Base-by-base conservation (phyloP, 2,888 invertebrate species). In the Standfussiana lucernea region DNA sequence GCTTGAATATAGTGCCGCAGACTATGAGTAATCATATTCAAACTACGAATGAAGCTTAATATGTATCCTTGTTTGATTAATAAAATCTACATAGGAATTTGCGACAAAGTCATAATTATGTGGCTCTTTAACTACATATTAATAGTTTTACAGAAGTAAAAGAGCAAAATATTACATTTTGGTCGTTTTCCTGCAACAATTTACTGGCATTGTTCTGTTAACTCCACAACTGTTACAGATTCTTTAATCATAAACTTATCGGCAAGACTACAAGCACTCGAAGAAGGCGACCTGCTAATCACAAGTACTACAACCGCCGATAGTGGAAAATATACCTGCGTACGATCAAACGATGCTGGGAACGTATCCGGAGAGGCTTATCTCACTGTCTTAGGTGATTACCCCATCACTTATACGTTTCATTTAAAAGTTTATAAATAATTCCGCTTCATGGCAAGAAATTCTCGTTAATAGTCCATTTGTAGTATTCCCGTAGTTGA, bases 321-420 rank as follows among this genome's bases (percentile, higher is more conserved):
- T 94, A 98, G 98, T 80, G 99, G 99, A 42, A 97, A 98, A 92
- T 99, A 99, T 94, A 98, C 98, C 18, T 99, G 99, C 94, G 97
- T 98, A 67, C 97, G 99, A 81, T 97, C 98, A 71, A 99, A 99
- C 93, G 98, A 98, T 94, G 99, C 99, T 72, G 99, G 99, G 62
- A 97, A 97, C 85, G 98, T 98, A 47, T 97, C 98, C 86, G 99
- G 98, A 76, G 98, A 98, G 88, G 99, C 98, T 62, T 98, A 97
- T 93, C 97, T 99, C 78, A 97, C 97, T 86, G 99, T 99, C 80
- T 96, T 99, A 90, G 98, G 99, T 98, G 97, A 70, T 67, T 78
- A 77, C 56, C 86, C 64, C 64, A 72, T 47, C 50, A 72, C 1
- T 47, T 50, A 74, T 7, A 77, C 65, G 61, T 62, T 47, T 72